Evolutionary conservation across 2,888 invertebrate species (phyloP).

Genomic region (Nomada ruficornis): DNA sequence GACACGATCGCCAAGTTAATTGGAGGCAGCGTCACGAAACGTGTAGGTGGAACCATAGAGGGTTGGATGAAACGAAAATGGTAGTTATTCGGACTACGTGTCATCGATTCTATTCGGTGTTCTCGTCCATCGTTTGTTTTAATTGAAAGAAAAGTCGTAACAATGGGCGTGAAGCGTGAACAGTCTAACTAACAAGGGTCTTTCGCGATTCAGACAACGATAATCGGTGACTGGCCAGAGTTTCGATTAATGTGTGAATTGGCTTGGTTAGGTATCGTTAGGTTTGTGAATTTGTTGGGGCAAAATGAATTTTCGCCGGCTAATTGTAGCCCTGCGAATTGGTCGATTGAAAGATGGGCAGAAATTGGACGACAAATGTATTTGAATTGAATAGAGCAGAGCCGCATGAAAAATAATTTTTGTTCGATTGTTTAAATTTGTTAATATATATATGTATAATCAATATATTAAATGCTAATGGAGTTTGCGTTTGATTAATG

Average conservation of each 20-base stretch:
- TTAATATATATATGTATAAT: no score
- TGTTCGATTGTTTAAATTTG: not conserved
- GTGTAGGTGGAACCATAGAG: constrained; percentile 9
- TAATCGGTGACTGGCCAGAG: not conserved
- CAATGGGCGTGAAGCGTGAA: not conserved
- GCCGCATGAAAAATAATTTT: no score
- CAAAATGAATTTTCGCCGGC: not conserved
- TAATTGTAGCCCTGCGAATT: no score
- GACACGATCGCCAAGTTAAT: constrained; percentile 44
- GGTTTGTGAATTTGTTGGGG: not conserved
- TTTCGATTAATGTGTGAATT: no score
- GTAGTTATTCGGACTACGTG: constrained; percentile 27
- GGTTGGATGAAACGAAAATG: not conserved
- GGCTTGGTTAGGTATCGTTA: no score
- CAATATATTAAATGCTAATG: not conserved
- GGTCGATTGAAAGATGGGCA: no score
- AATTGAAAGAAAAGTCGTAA: not conserved
- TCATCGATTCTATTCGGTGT: not conserved
- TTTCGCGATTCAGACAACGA: not conserved
- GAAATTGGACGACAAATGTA: no score
- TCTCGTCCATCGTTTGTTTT: not conserved
- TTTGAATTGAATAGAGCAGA: not conserved
- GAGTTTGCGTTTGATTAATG: not conserved
- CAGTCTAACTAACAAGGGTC: not conserved
- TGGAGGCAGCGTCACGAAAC: constrained; percentile 51